These are phyloP conservation scores for Catalaphyllia jardinei DNA, from an alignment of 64 coral and sea anemone genomes.

Conservation along the genomic window DNA sequence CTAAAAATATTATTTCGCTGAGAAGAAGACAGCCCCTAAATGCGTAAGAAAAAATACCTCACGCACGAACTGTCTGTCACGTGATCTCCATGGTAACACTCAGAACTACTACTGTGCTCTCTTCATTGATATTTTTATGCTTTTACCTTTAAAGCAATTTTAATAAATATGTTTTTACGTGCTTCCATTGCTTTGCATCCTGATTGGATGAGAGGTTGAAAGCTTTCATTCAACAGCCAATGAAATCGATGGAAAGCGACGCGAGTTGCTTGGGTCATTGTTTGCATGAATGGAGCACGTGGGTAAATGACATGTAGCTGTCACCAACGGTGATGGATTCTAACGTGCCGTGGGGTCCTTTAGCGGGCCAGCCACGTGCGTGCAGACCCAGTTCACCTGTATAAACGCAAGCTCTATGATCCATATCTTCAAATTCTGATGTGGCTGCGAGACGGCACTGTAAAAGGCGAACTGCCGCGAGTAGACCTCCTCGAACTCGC, in stretches of 20 bases:
- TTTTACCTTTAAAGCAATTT: conserved; percentile 16
- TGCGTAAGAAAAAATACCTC: neutral
- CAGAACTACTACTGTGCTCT: neutral
- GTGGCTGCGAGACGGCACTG: conserved; percentile 3
- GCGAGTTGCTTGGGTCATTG: neutral
- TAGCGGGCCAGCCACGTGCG: conserved; percentile 34
- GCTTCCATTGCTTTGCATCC: neutral
- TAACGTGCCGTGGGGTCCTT: conserved; percentile 5
- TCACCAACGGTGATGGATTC: neutral
- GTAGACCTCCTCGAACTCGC: neutral
- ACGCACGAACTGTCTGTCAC: neutral
- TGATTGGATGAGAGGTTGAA: neutral
- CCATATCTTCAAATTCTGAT: conserved; percentile 34
- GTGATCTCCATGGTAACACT: neutral
- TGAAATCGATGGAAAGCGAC: neutral
- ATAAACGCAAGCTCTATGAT: conserved; percentile 34
- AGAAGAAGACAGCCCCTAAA: neutral
- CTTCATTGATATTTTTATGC: conserved; percentile 11
- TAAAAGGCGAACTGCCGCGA: neutral
- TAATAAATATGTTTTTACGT: neutral
- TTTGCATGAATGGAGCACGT: conserved; percentile 23
- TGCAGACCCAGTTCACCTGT: conserved; percentile 36
- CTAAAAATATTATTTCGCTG: neutral
- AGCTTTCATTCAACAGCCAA: conserved; percentile 13
- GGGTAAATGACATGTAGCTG: conserved; percentile 12